Conservation (phyloP, 2,797 vertebrate species). For the Sternarchorhynchus goeldii region DNA sequence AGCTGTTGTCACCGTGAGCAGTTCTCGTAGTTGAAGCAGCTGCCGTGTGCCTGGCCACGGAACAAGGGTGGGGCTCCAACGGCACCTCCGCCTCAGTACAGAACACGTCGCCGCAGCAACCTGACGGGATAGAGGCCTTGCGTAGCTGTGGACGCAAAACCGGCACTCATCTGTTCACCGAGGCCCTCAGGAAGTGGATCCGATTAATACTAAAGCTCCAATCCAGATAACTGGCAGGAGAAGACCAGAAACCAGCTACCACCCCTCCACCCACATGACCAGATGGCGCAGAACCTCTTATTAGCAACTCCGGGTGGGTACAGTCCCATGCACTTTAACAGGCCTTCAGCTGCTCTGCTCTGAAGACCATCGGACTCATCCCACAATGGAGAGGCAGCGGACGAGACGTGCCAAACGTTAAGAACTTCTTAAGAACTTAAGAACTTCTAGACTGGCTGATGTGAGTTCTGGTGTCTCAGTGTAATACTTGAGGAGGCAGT, state of each 20-base stretch:
- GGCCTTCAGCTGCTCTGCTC: constrained; percentile 7
- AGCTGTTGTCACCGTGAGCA: too few relatives aligned
- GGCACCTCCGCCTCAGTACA: too few relatives aligned
- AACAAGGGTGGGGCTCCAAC: too few relatives aligned
- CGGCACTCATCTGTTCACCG: constrained; percentile 28
- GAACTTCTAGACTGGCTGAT: constrained; percentile 5
- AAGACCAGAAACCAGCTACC: not conserved
- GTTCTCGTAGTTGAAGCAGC: too few relatives aligned
- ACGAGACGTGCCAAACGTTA: not conserved
- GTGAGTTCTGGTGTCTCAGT: not conserved
- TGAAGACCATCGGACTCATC: not conserved
- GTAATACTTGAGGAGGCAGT: not conserved
- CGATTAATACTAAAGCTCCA: constrained; percentile 44
- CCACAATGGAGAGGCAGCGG: not conserved
- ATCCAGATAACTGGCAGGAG: constrained; percentile 35
- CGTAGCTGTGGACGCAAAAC: constrained; percentile 6
- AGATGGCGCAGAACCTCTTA: not conserved
- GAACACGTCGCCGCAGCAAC: not conserved
- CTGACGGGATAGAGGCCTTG: constrained; percentile 22
- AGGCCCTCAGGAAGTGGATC: constrained; percentile 33
- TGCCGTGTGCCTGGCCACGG: too few relatives aligned
- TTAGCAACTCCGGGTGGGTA: too few relatives aligned
- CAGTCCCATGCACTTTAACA: constrained; percentile 8
- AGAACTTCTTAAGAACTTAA: constrained; percentile 5
- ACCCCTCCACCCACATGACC: not conserved